Percentiles rank a stretch among this genome's conserved stretches.
Conservation (phyloP, 2,113 vertebrate genomes). For the Falcunculus frontatus region DNA sequence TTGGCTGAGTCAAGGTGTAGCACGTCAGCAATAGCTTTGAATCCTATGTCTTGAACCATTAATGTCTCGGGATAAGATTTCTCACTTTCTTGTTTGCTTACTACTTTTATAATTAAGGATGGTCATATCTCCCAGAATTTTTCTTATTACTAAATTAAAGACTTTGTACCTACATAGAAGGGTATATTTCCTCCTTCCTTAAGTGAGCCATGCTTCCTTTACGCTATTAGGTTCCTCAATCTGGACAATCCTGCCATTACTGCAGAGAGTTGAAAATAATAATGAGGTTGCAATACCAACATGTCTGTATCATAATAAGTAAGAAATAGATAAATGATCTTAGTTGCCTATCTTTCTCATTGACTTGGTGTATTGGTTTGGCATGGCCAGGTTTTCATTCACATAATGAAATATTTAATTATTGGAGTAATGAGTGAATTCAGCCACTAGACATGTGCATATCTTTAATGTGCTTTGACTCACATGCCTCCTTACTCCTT, state of each 20-base stretch:
- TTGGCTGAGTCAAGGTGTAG: conserved; percentile 4
- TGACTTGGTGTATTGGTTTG: too few relatives aligned
- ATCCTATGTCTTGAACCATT: neutral
- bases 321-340: neutral
- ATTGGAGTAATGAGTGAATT: conserved; percentile 10
- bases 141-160: neutral
- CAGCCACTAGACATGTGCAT: neutral
- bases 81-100: neutral
- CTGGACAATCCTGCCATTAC: neutral
- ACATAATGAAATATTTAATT: too few relatives aligned
- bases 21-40: neutral
- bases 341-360: neutral
- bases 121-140: neutral
- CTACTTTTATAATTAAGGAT: neutral
- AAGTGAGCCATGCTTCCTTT: neutral
- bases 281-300: neutral
- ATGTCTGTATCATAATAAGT: neutral
- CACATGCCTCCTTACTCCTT: neutral
- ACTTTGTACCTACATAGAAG: neutral
- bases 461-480: neutral
- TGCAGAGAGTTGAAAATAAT: neutral
- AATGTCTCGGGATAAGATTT: neutral
- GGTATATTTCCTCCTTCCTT: neutral
- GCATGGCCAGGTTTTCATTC: too few relatives aligned
- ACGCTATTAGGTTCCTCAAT: neutral